Evolutionary conservation across 2,888 invertebrate species (phyloP), one percentile per base, ranked within the genome.

Genomic region (Agapostemon virescens): DNA sequence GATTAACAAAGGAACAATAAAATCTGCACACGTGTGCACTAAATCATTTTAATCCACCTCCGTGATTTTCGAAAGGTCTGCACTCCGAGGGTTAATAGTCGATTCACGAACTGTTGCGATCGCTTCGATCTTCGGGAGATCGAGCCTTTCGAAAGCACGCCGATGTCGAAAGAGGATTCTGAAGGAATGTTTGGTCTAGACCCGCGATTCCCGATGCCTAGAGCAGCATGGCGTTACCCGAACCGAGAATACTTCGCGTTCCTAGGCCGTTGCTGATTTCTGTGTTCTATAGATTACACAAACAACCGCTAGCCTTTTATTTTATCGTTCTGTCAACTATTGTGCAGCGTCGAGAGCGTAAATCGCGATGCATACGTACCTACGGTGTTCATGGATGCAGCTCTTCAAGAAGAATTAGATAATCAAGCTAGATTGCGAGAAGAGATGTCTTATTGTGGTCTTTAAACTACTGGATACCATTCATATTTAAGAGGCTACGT

Each of bases 161-260:
- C 58, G 33, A 61, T 61, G 61, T 69, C 13, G 36, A 52, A 49
- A 36, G 68, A 33, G 36, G 33, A 33, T 13, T 49, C 33, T 23
- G 33, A 23, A 69, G 49, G 33, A 49, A 49, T 69, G 68, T 69
- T 52, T 69, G 68, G 33, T 52, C 33, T 36, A 52, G 68, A 23
- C 33, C 33, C 11, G 33, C 20, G 61, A 17, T 20, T n/a, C 33
- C 20, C 7, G 61, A 61, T 33, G 33, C 20, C 33, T 33, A 9
- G 61, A 61, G 33, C 11, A 33, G 33, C 61, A 33, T 9, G 58
- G 30, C 30, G 58, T 17, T 61, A 20, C 3, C 33, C 20, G 17
- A 23, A 52, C 61, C 7, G 3, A 11, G 61, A 20, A 61, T 61
- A 36, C 33, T n/a, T 36, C 9, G 33, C 61, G 61, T 61, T 61